Percentiles rank a stretch among this genome's conserved stretches.
Conservation (phyloP, 2,888 invertebrate genomes). For the Bursaphelenchus okinawaensis region DNA sequence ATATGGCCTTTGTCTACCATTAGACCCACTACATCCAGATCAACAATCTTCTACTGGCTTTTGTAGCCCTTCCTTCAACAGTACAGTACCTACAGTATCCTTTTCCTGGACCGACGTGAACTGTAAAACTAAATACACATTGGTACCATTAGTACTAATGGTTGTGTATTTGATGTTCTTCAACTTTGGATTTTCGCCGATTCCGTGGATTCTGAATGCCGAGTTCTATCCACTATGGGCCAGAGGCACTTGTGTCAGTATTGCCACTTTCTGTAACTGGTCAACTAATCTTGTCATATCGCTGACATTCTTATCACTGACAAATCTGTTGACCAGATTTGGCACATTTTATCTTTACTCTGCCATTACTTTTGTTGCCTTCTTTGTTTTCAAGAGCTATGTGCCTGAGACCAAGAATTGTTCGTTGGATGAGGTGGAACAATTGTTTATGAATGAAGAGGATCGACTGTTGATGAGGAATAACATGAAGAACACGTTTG, state of each 20-base stretch:
- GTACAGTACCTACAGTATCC: constrained; percentile 23
- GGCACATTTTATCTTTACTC: constrained; percentile 62
- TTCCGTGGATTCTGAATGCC: constrained; percentile 64
- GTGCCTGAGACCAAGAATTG: constrained; percentile 64
- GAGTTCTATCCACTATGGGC: constrained; percentile 64
- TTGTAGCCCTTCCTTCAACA: constrained; percentile 30
- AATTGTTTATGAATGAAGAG: constrained; percentile 39
- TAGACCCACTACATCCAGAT: constrained; percentile 19
- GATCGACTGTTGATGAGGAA: neutral
- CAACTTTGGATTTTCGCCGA: constrained; percentile 61
- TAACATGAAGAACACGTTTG: neutral
- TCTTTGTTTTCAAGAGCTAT: constrained; percentile 60
- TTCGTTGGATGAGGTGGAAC: constrained; percentile 40
- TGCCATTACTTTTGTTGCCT: constrained; percentile 60
- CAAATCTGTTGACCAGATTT: constrained; percentile 45
- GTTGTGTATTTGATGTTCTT: constrained; percentile 39
- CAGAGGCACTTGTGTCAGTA: constrained; percentile 60
- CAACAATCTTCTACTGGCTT: constrained; percentile 13
- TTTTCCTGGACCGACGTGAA: constrained; percentile 25
- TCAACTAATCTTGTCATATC: constrained; percentile 63
- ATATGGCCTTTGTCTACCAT: constrained; percentile 34
- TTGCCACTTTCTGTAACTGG: constrained; percentile 61
- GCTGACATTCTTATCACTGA: constrained; percentile 61
- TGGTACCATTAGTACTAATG: constrained; percentile 53
- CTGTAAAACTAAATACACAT: constrained; percentile 55